phyloP scores from a whole-genome alignment of 2,888 invertebrate genomes.

The Drosophila pullipes region DNA sequence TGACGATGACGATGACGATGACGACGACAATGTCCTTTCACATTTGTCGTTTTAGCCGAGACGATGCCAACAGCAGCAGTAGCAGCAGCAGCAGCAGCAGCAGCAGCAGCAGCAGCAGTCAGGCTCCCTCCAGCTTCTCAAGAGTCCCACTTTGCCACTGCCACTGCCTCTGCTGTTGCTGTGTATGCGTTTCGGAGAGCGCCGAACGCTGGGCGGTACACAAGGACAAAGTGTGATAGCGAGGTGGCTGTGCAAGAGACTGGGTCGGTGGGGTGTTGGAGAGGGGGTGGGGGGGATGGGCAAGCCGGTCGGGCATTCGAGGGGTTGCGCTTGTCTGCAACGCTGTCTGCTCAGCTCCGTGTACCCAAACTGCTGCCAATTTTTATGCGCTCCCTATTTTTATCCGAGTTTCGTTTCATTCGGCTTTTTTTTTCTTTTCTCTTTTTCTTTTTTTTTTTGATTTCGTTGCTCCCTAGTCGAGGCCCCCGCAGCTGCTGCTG shows the following conservation, averaged over 20 bases:
- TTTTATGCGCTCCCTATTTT: slow-evolving; percentile 81
- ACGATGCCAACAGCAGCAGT: slow-evolving; percentile 60
- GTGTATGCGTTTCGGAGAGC: slow-evolving; percentile 30
- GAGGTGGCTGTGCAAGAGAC: neutral
- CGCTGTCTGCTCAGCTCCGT: slow-evolving; percentile 67
- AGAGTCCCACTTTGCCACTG: neutral
- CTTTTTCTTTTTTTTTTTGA: slow-evolving; percentile 14
- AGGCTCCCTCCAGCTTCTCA: slow-evolving; percentile 5
- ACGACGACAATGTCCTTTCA: slow-evolving; percentile 80
- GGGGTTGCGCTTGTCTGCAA: slow-evolving; percentile 73
- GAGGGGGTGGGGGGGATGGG: neutral
- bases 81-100: slow-evolving; percentile 33
- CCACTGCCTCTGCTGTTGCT: neutral
- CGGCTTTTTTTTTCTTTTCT: slow-evolving; percentile 28
- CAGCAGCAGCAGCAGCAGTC: slow-evolving; percentile 14
- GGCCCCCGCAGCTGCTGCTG: slow-evolving; percentile 3
- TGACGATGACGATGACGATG: slow-evolving; percentile 29
- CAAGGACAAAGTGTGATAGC: slow-evolving; percentile 1
- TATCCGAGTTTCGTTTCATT: slow-evolving; percentile 60
- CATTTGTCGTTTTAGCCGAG: slow-evolving; percentile 78
- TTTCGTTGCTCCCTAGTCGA: slow-evolving; percentile 46
- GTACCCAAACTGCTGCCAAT: slow-evolving; percentile 76
- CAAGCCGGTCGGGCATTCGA: neutral
- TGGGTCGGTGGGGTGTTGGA: no score
- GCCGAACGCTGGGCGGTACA: slow-evolving; percentile 37